phyloP scores from a whole-genome alignment of 1,140 invertebrate genomes.

The Philotrypesis tridentata region DNA sequence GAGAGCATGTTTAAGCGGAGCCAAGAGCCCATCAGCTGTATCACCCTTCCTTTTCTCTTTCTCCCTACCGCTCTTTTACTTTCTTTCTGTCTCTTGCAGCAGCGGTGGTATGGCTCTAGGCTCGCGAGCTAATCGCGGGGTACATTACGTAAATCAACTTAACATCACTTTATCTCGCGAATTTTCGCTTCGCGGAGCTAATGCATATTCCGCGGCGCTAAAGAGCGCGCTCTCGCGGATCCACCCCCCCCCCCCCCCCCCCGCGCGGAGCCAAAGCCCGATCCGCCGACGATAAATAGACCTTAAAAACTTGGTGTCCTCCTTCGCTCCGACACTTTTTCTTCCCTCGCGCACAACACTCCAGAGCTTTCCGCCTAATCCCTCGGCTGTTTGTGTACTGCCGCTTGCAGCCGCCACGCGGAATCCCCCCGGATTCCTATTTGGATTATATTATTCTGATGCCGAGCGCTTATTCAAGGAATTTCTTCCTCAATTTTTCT shows the following conservation, averaged over 20 bases:
- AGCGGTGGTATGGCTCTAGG: not conserved
- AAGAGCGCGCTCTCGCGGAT: slow-evolving; percentile 42
- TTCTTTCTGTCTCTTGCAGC: slow-evolving; percentile 9
- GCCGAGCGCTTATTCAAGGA: not conserved
- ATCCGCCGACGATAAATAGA: slow-evolving; percentile 24
- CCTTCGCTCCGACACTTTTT: not conserved
- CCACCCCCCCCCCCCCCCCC: too few relatives aligned
- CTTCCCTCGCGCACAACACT: not conserved
- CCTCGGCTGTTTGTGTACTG: not conserved
- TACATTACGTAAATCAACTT: slow-evolving; percentile 52
- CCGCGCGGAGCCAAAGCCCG: not conserved
- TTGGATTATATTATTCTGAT: not conserved
- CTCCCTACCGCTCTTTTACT: too few relatives aligned
- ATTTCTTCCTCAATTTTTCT: not conserved
- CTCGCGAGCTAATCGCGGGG: slow-evolving; percentile 42
- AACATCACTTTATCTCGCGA: slow-evolving; percentile 48
- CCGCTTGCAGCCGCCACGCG: not conserved
- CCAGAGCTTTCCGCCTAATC: not conserved
- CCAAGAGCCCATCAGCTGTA: slow-evolving; percentile 34
- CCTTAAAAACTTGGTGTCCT: slow-evolving; percentile 27
- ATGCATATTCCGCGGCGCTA: slow-evolving; percentile 45
- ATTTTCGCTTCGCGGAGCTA: slow-evolving; percentile 49
- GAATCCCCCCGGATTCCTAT: not conserved
- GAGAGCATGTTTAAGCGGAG: slow-evolving; percentile 33
- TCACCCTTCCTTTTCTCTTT: slow-evolving; percentile 25